Percentiles rank a stretch among this genome's conserved stretches.
Conservation (phyloP, 2,113 vertebrate species). For the Diphyllodes magnificus region DNA sequence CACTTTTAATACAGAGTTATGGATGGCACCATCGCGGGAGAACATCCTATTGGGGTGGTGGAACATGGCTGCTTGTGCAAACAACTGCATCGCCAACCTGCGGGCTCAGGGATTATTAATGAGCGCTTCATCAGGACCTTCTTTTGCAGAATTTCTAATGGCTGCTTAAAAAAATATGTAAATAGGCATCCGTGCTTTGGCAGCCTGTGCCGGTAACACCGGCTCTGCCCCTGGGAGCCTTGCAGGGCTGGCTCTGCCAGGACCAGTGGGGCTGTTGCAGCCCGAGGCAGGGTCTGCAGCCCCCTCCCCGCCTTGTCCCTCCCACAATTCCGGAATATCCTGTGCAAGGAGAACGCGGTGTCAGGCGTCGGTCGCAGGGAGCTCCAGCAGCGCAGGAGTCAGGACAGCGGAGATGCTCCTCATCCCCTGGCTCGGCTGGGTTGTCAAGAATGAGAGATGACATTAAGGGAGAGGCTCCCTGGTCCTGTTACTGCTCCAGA, state of each 20-base stretch:
- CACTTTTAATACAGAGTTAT: slow-evolving; percentile 32
- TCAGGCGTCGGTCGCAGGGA: accelerated
- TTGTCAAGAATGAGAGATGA: accelerated
- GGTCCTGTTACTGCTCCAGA: neutral
- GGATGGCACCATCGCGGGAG: neutral
- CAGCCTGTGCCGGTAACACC: accelerated
- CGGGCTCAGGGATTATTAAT: neutral
- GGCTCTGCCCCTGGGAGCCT: accelerated
- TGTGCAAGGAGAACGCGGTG: accelerated
- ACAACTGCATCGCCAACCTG: neutral
- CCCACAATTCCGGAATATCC: accelerated
- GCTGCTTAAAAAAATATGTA: neutral
- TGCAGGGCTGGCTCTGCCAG: neutral
- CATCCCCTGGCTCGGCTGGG: neutral
- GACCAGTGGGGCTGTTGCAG: accelerated
- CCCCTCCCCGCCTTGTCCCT: accelerated
- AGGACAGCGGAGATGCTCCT: neutral
- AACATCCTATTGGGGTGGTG: neutral
- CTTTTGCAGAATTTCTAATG: neutral
- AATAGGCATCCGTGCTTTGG: neutral
- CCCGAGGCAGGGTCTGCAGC: neutral
- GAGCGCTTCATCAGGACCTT: neutral
- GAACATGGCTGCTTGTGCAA: neutral
- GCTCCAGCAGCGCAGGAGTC: neutral
- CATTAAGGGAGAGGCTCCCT: neutral